Evolutionary conservation across 2,797 vertebrate genomes (phyloP).

Genomic region (Typhlichthys subterraneus): DNA sequence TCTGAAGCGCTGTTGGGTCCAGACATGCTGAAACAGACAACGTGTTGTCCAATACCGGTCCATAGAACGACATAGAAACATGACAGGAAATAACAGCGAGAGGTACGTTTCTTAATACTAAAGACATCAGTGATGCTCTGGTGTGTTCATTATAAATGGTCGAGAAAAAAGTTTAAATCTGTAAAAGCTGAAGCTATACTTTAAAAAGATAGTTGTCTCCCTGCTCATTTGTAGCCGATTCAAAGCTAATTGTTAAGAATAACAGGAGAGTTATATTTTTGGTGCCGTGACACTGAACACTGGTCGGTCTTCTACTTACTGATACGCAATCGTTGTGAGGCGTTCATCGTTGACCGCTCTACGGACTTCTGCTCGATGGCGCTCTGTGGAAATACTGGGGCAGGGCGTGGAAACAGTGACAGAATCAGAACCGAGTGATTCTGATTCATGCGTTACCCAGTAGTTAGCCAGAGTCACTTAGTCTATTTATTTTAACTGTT

Average conservation of each 20-base stretch:
- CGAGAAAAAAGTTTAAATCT: too few relatives aligned
- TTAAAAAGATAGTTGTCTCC: background rate
- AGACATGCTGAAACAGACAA: slow-evolving; percentile 85
- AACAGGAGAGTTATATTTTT: background rate
- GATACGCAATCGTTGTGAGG: slow-evolving; percentile 95
- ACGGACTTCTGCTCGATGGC: slow-evolving; percentile 96
- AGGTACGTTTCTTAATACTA: too few relatives aligned
- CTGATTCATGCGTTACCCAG: too few relatives aligned
- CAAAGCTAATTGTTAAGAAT: too few relatives aligned
- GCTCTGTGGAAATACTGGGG: slow-evolving; percentile 93
- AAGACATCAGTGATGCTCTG: too few relatives aligned
- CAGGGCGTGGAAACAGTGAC: slow-evolving; percentile 23
- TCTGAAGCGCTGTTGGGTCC: slow-evolving; percentile 97
- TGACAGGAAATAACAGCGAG: too few relatives aligned
- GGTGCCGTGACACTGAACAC: background rate
- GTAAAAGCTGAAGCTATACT: background rate
- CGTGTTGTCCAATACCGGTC: too few relatives aligned
- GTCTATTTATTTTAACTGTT: too few relatives aligned
- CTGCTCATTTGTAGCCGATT: background rate
- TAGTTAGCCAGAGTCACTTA: too few relatives aligned
- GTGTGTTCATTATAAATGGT: too few relatives aligned
- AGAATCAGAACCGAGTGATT: too few relatives aligned
- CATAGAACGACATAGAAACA: too few relatives aligned
- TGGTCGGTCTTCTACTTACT: slow-evolving; percentile 79
- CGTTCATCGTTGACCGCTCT: slow-evolving; percentile 98